Evolutionary conservation across 2,113 vertebrate genomes (phyloP), one percentile per base, ranked within the genome.

Genomic region (Solea solea): DNA sequence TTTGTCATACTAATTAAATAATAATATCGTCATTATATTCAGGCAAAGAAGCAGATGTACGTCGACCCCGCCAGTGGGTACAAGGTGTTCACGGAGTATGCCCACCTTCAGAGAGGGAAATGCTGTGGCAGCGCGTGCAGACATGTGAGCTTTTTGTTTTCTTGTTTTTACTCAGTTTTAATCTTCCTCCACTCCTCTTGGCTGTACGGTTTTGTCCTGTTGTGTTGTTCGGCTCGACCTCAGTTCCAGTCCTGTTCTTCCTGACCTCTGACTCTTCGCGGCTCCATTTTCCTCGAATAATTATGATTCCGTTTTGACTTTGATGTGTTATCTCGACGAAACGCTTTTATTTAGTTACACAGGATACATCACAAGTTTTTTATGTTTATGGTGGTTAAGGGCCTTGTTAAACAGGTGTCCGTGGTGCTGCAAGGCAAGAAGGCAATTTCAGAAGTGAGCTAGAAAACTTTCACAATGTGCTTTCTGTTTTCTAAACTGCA

Each of bases 71-170:
- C 80, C 77, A 91, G 92, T 8, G 94, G 94, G 48, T 93, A 77
- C 80, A 45, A 82, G 69, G 95, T 93, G 75, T 88, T 95, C 84
- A 95, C 94, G 0, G 83, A 86, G 88, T 88, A 86, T 74, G 94
- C 95, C 76, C 95, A 90, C 90, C 92, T 89, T 85, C 92, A 88
- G 87, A 93, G 94, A 71, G 94, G 94, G 13, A 74, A 62, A 25
- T 95, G 95, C 85, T 94, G 94, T 0, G 95, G 94, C 58, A 94
- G 78, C 39, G 94, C 93, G 0, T 92, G 94, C 90, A 94, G 93
- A 93, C 95, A 93, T 10, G 95, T 96, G 83, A 96, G 95, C 93
- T 81, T 49, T 54, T 70, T 78, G 79, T 64, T 66, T 80, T 59
- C 28, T 25, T 11, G 25, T 54, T 50, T 15, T 50, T 15, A 16